These are phyloP conservation scores for Neoascia interrupta DNA, from an alignment of 2,888 invertebrate species.

Conservation along the genomic window DNA sequence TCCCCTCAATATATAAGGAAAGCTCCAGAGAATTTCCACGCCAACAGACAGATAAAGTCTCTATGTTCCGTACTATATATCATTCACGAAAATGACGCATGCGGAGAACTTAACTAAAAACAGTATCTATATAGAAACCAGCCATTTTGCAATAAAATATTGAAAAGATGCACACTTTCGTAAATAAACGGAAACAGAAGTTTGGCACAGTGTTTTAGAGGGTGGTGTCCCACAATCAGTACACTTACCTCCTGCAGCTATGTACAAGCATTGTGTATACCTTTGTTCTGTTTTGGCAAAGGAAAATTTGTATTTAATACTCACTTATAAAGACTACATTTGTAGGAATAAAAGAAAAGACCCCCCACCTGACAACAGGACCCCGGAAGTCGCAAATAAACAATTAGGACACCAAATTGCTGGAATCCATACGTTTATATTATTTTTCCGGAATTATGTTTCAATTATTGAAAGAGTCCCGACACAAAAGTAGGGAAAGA, in stretches of 20 bases:
- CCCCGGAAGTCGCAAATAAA: constrained; percentile 60
- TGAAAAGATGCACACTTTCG: neutral
- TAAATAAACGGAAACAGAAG: too few species aligned
- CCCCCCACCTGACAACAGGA: constrained; percentile 37
- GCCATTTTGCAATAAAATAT: constrained; percentile 49
- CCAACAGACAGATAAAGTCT: constrained; percentile 5
- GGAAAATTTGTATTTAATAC: neutral
- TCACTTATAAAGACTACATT: neutral
- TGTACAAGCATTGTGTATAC: neutral
- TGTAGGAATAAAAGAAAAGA: constrained; percentile 26
- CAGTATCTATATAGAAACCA: constrained; percentile 31
- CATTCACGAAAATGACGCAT: constrained; percentile 24
- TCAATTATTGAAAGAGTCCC: constrained; percentile 57
- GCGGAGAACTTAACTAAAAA: constrained; percentile 31
- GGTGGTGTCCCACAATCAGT: constrained; percentile 7
- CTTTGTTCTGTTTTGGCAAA: too few species aligned
- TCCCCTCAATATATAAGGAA: too few species aligned
- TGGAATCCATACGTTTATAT: constrained; percentile 34
- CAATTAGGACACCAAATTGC: constrained; percentile 48
- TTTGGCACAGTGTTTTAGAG: neutral
- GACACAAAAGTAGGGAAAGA: constrained; percentile 22
- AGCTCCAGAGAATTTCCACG: too few species aligned
- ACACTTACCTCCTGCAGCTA: neutral
- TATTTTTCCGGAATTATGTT: constrained; percentile 50
- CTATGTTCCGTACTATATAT: neutral